Evolutionary conservation across 30 jellyfish, hydroid and myxozoan species (phyloP).

Genomic region (Pelagia noctiluca): DNA sequence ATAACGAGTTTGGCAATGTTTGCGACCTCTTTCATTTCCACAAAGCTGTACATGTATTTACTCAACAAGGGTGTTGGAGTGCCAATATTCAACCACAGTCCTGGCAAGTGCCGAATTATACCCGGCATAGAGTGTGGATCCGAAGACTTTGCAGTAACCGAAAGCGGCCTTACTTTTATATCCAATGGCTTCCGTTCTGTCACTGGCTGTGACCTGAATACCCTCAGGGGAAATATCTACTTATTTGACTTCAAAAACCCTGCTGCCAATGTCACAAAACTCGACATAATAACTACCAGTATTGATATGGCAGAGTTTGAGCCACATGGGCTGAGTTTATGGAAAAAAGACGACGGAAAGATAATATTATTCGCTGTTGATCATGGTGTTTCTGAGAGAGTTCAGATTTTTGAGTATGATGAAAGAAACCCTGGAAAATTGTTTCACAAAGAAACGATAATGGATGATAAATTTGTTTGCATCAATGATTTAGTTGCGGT

Average conservation of each 20-base stretch:
- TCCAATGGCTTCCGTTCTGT: constrained; percentile 77
- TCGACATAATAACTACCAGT: constrained; percentile 61
- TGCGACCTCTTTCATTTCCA: constrained; percentile 10
- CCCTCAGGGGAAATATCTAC: constrained; percentile 70
- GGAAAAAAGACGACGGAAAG: constrained; percentile 33
- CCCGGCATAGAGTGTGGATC: constrained; percentile 99
- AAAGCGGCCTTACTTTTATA: constrained; percentile 90
- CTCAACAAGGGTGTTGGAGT: constrained; percentile 76
- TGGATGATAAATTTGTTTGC: constrained; percentile 66
- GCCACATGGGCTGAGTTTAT: constrained; percentile 91
- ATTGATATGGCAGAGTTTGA: constrained; percentile 42
- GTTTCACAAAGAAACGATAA: constrained; percentile 68
- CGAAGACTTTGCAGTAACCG: constrained; percentile 87
- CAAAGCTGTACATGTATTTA: constrained; percentile 42
- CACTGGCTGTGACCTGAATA: constrained; percentile 59
- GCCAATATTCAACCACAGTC: constrained; percentile 70
- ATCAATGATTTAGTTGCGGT: constrained; percentile 81
- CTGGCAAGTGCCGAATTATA: constrained; percentile 91
- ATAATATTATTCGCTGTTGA: constrained; percentile 70
- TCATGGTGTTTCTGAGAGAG: constrained; percentile 77
- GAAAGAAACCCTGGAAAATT: constrained; percentile 38
- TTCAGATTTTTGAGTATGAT: constrained; percentile 71
- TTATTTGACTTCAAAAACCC: constrained; percentile 83
- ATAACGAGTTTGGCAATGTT: not conserved
- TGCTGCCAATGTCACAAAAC: constrained; percentile 36